A percentile compares a stretch with the other conserved stretches of the same genome.
Evolutionary conservation across 64 coral and sea anemone species (phyloP).

Genomic region (Acropora tenuis): DNA sequence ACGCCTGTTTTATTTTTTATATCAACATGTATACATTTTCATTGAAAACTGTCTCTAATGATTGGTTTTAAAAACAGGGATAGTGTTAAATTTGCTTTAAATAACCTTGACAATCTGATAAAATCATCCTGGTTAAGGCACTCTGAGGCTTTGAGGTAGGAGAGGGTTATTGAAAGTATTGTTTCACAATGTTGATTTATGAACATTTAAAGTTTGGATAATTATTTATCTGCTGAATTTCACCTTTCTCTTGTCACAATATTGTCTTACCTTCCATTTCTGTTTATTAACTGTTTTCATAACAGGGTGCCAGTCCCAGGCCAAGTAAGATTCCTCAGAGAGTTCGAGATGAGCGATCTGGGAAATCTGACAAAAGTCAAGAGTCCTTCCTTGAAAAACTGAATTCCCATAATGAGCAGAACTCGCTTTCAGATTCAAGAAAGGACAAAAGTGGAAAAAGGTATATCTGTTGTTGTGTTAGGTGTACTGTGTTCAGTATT

Average conservation of each 20-base stretch:
- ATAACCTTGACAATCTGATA: too few species aligned
- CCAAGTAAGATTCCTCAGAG: conserved; percentile 69
- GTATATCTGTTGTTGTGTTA: neutral
- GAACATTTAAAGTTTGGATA: too few species aligned
- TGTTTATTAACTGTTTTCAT: neutral
- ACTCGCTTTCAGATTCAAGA: conserved; percentile 60
- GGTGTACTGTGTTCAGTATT: neutral
- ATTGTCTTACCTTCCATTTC: neutral
- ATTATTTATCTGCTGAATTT: too few species aligned
- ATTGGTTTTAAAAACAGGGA: too few species aligned
- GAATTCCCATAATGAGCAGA: conserved; percentile 33
- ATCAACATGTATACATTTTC: too few species aligned
- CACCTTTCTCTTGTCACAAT: too few species aligned
- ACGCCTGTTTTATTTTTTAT: too few species aligned
- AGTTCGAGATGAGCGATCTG: conserved; percentile 44
- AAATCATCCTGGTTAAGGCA: neutral
- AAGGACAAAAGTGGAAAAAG: conserved; percentile 52
- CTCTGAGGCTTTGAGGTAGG: neutral
- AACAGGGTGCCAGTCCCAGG: conserved; percentile 32
- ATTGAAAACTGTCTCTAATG: too few species aligned
- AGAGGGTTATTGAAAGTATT: neutral
- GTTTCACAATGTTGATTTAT: too few species aligned
- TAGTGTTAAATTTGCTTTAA: too few species aligned
- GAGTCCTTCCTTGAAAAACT: conserved; percentile 53
- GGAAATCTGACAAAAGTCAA: conserved; percentile 42